These are phyloP conservation scores for Drosophila ezoana DNA, from an alignment of 2,888 invertebrate species.

Conservation along the genomic window DNA sequence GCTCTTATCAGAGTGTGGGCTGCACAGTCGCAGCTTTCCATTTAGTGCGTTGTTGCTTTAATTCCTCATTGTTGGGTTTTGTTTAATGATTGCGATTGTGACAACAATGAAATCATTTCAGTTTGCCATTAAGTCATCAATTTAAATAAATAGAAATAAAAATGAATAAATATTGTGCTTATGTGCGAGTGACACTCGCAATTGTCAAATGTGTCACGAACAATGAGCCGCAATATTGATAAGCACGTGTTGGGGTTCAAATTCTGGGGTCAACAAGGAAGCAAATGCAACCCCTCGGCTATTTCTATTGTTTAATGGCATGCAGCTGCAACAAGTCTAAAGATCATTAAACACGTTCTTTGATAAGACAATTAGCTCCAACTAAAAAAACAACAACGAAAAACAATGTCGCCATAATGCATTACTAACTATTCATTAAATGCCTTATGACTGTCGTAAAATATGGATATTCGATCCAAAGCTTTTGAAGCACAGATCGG, in stretches of 20 bases:
- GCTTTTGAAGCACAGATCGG: no score
- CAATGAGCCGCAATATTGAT: constrained; percentile 61
- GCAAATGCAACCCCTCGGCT: constrained; percentile 23
- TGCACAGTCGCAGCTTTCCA: constrained; percentile 1
- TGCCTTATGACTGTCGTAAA: no score
- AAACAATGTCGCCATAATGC: not conserved
- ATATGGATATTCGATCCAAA: no score
- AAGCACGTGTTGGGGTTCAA: constrained; percentile 75
- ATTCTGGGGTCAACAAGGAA: constrained; percentile 71
- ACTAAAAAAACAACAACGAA: not conserved
- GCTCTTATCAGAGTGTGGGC: constrained; percentile 57
- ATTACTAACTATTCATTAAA: no score
- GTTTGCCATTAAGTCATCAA: constrained; percentile 76
- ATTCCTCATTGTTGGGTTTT: constrained; percentile 53
- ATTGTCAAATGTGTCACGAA: constrained; percentile 69
- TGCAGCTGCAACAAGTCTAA: constrained; percentile 53
- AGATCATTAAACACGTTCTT: constrained; percentile 37
- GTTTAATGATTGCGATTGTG: constrained; percentile 69
- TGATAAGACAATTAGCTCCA: constrained; percentile 28
- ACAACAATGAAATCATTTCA: constrained; percentile 66
- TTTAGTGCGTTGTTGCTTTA: constrained; percentile 21
- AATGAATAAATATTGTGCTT: constrained; percentile 66
- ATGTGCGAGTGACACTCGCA: constrained; percentile 23
- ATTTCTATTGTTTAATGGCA: constrained; percentile 62
- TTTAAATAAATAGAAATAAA: constrained; percentile 76